These are phyloP conservation scores for Cheilosia vernalis DNA, from an alignment of 2,888 invertebrate genomes.

Conservation along the genomic window DNA sequence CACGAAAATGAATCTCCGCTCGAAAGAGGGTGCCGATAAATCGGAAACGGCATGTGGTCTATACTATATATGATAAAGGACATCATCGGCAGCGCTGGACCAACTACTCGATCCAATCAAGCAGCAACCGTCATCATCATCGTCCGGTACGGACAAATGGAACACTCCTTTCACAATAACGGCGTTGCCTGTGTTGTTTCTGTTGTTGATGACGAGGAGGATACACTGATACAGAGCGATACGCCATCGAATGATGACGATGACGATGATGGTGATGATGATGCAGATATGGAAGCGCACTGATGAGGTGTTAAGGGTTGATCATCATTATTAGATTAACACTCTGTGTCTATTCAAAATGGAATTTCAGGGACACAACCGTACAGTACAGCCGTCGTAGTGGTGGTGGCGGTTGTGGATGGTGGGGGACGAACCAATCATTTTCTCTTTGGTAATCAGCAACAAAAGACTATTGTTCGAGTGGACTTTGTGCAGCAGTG, in stretches of 20 bases:
- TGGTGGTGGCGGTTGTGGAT: conserved; percentile 12
- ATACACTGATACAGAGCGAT: conserved; percentile 34
- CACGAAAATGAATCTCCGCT: conserved; percentile 60
- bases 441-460: conserved; percentile 70
- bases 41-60: conserved; percentile 70
- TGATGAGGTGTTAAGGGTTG: conserved; percentile 75
- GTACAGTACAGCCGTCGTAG: not conserved
- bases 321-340: conserved; percentile 75
- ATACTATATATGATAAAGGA: conserved; percentile 52
- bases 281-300: conserved; percentile 64
- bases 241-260: not conserved
- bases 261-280: conserved; percentile 41
- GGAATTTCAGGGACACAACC: conserved; percentile 35
- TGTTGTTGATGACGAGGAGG: conserved; percentile 49
- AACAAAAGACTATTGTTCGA: conserved; percentile 68
- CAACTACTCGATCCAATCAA: conserved; percentile 64
- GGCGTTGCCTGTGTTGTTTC: conserved; percentile 55
- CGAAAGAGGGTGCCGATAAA: conserved; percentile 43
- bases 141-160: conserved; percentile 63
- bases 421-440: conserved; percentile 62
- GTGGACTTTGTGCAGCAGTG: conserved; percentile 25
- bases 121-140: conserved; percentile 62
- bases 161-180: conserved; percentile 19
- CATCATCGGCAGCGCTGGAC: conserved; percentile 57
- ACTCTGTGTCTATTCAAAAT: conserved; percentile 70